Base-by-base conservation (phyloP, 2,888 invertebrate species). In the Polyommatus iphigenia region DNA sequence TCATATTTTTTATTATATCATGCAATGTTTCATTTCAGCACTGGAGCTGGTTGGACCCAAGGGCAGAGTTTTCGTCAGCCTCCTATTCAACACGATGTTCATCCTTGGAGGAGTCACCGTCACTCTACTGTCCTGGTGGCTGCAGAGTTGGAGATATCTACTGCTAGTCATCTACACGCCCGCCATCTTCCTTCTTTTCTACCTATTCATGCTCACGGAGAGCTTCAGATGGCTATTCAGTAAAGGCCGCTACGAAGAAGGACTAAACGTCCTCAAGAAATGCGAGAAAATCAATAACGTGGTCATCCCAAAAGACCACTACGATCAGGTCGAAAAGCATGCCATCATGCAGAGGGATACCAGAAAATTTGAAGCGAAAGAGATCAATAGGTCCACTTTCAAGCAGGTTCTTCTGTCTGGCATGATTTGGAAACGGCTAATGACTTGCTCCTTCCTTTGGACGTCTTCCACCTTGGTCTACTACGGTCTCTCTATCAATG, bases 401-500 rank as follows among this genome's bases (percentile, higher is more conserved):
- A 90, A 88, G 67, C 92, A 93, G 79, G 81, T 93, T 15, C 80
- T 93, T 0, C 83, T 86, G 15, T 95, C 95, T 0, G 85, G 90
- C 0, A 93, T 94, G 85, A 94, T 96, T 62, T 92, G 96, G 85
- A 89, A 95, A 57, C 91, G 96, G 80, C 86, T 96, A 32, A 86
- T 95, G 73, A 96, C 95, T 46, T 97, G 97, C 80, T 96, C 96
- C 1, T 95, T 97, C 81, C 96, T 97, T 81, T 97, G 97, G 97
- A 95, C 96, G 15, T 96, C 97, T 0, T 97, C 96, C 79, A 96
- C 97, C 4, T 94, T 97, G 79, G 96, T 97, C 8, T 98, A 97
- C 87, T 97, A 97, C 81, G 98, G 98, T 0, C 89, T 98, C 50
- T 97, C 97, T 0, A 94, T 98, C 71, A 97, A 97, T 85, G 96